Base-by-base conservation (phyloP, 2,888 invertebrate genomes). In the Tineola bisselliella region DNA sequence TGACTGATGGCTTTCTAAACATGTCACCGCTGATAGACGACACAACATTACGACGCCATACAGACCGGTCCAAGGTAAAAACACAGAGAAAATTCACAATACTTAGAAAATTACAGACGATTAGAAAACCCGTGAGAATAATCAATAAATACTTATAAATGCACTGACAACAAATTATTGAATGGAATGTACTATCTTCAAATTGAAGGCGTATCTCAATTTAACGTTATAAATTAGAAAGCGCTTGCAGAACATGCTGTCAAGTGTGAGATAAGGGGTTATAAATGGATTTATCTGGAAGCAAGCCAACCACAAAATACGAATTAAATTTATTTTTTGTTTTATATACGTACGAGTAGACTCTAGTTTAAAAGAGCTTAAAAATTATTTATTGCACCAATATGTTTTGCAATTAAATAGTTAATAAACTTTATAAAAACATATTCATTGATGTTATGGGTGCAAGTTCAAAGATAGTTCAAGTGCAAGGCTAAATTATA, bases 1-100 rank as follows among this genome's bases (percentile, higher is more conserved):
- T 79, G 84, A 86, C 77, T 71, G 83, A 84, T 86, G 77, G 77
- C 86, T 87, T 87, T 87, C 86, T 84, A 84, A 83, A 79, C 77
- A 73, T 73, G 74, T 73, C 70, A 30, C 52, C 48, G 48, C 43
- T 48, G 60, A 30, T 44, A 44, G 65, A 71, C 74, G 77, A 75
- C 68, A 70, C 64, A 69, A 62, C 62, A 38, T 59, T 61, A 48
- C 62, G 33, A 59, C 61, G 62, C 59, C 65, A 62, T 43, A 61
- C 62, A 31, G 33, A 63, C 64, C 64, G 63, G 65, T 61, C 54
- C 13, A 64, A 64, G 63, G 77, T 74, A 79, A 82, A 82, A 83
- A 83, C 78, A 73, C 69, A 72, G 82, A 74, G 84, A 84, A 86
- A 84, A 81, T 76, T 67, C 67, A 64, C 68, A 72, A 73, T 76